Base-by-base conservation (phyloP, 2,888 invertebrate species). In the Thecophora atra region DNA sequence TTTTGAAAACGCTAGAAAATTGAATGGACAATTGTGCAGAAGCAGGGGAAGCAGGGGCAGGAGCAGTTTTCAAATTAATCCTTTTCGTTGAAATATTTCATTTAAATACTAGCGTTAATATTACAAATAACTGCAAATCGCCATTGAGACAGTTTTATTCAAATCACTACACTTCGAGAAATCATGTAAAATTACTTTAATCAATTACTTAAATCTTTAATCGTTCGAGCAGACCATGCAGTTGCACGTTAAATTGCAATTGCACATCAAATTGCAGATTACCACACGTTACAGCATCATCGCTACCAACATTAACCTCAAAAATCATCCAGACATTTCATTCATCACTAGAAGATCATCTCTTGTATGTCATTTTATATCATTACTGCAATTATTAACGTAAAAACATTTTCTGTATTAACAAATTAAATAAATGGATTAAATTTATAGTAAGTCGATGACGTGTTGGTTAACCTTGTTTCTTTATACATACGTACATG, bases 391-490 rank as follows among this genome's bases (percentile, higher is more conserved):
- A 60, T 69, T 60, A 66, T 44, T 68, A 63, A 67, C 74, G 73
- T 75, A 73, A 74, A 70, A 71, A 47, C 37, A 71, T 67, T 58
- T 66, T 60, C 51, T 52, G 26, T 52, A 44, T 54, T 13, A 68
- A 52, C 42, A 68, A 58, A n/a, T 44, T 11, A 54, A 63, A 42
- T 37, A 70, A 15, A 64, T 21, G 64, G 44, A 54, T 64, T 68
- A 63, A 19, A 44, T 60, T 37, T 51, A 64, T 62, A 19, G 54
- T 52, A 58, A n/a, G n/a, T n/a, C n/a, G n/a, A n/a, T n/a, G n/a
- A 54, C 21, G 47, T 54, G 37, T 52, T 52, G 52, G 42, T 26
- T n/a, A 52, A 42, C 26, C 24, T 28, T 17, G 24, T 15, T 58
- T 24, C 13, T 28, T 58, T 28, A 15, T 13, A 26, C 15, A 28